phyloP scores from a whole-genome alignment of 1,140 invertebrate species.

The Tetragnatha versicolor region DNA sequence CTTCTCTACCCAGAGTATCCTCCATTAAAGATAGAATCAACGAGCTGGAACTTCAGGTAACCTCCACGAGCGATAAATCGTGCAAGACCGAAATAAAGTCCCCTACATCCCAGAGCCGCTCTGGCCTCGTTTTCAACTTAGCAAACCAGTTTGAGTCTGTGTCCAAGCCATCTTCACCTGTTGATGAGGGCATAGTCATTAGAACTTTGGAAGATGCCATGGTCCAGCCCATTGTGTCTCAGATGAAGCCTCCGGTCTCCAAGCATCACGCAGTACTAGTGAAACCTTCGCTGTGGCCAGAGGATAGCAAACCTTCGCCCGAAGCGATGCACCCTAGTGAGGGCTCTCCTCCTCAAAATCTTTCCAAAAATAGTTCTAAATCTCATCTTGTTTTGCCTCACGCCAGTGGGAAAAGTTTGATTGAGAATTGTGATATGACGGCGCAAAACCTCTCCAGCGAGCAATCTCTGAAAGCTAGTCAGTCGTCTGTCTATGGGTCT shows the following conservation, averaged over 20 bases:
- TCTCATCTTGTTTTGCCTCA: not conserved
- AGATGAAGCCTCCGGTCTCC: slow-evolving; percentile 58
- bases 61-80: slow-evolving; percentile 23
- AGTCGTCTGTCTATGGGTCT: not conserved
- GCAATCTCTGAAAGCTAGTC: slow-evolving; percentile 41
- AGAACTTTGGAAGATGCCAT: slow-evolving; percentile 58
- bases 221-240: slow-evolving; percentile 47
- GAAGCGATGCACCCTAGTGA: not conserved
- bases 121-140: slow-evolving; percentile 73
- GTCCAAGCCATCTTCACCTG: slow-evolving; percentile 63
- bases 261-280: slow-evolving; percentile 63
- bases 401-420: not conserved
- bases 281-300: slow-evolving; percentile 73
- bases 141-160: slow-evolving; percentile 70
- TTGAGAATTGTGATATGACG: not conserved
- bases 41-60: slow-evolving; percentile 71
- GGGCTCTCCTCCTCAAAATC: not conserved
- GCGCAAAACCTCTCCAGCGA: slow-evolving; percentile 1
- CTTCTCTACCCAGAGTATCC: slow-evolving; percentile 51
- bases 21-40: slow-evolving; percentile 71
- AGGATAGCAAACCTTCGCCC: slow-evolving; percentile 57
- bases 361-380: not conserved
- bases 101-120: slow-evolving; percentile 62
- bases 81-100: slow-evolving; percentile 57
- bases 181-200: slow-evolving; percentile 60